Conservation (phyloP, 2,888 invertebrate species). For the Catocala fraxini region DNA sequence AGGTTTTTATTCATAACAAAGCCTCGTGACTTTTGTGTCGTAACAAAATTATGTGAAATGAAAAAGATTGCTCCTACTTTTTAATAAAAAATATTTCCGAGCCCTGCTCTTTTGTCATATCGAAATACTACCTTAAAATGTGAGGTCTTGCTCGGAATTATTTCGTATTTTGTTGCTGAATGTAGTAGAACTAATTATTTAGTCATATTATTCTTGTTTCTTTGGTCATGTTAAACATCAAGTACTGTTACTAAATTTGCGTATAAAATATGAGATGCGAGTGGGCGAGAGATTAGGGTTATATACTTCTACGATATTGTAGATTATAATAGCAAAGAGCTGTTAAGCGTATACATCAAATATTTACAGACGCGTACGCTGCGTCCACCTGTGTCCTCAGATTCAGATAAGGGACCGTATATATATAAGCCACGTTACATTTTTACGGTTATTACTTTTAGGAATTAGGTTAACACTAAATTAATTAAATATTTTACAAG, state of each 20-base stretch:
- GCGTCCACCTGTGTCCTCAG: constrained; percentile 76
- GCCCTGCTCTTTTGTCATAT: constrained; percentile 21
- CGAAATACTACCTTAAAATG: constrained; percentile 12
- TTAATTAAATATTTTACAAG: constrained; percentile 12
- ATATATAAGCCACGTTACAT: constrained; percentile 57
- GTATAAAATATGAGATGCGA: constrained; percentile 36
- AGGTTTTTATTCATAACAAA: constrained; percentile 43
- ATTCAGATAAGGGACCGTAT: constrained; percentile 56
- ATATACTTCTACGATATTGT: constrained; percentile 43
- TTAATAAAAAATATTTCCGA: constrained; percentile 32
- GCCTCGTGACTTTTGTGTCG: constrained; percentile 37
- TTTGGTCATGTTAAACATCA: constrained; percentile 22
- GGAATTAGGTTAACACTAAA: constrained; percentile 3
- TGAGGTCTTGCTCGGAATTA: constrained; percentile 10
- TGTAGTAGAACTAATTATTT: not conserved
- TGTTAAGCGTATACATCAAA: constrained; percentile 77
- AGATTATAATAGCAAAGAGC: constrained; percentile 65
- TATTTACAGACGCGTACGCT: constrained; percentile 72
- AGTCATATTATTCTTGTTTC: constrained; percentile 2
- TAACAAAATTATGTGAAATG: constrained; percentile 48
- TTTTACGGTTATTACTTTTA: constrained; percentile 44
- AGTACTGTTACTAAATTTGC: constrained; percentile 27
- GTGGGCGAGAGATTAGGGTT: constrained; percentile 37
- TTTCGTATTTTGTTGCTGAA: not conserved
- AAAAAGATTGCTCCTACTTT: constrained; percentile 38